Percentiles rank a stretch among this genome's conserved stretches.
These are phyloP conservation scores for Naja naja DNA, from an alignment of 2,113 vertebrate species.

Conservation along the genomic window DNA sequence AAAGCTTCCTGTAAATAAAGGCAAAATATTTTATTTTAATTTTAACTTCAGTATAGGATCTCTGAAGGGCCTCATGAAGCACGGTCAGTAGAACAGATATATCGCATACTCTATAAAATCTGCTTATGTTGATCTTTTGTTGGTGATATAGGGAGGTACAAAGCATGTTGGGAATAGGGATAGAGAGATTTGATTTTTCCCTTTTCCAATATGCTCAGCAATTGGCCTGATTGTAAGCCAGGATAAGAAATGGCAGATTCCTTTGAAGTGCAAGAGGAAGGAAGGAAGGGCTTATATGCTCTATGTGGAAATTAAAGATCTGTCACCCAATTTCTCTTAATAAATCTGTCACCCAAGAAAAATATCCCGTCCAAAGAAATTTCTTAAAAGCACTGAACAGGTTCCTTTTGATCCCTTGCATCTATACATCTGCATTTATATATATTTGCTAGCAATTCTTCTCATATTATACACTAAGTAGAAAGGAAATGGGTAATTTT, in stretches of 20 bases:
- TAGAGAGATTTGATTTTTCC: background rate
- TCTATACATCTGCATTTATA: background rate
- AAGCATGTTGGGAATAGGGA: background rate
- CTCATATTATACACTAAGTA: background rate
- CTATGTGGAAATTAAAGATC: background rate
- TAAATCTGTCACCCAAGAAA: background rate
- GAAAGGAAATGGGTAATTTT: background rate
- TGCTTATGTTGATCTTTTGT: background rate
- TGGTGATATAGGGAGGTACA: background rate
- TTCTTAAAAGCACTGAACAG: background rate
- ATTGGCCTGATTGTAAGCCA: background rate
- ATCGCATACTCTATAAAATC: background rate
- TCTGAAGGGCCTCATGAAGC: background rate
- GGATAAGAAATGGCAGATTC: background rate
- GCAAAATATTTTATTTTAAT: background rate
- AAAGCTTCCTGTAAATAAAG: background rate
- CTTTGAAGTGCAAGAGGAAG: background rate
- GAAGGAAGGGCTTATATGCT: background rate
- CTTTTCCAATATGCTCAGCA: background rate
- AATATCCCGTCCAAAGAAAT: background rate
- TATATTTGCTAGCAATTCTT: background rate
- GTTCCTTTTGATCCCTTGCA: background rate
- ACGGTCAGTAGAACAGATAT: background rate
- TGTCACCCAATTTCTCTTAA: background rate
- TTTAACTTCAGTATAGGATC: background rate